Conservation (phyloP, 92 coral and sea anemone species). For the Siderastrea radians region DNA sequence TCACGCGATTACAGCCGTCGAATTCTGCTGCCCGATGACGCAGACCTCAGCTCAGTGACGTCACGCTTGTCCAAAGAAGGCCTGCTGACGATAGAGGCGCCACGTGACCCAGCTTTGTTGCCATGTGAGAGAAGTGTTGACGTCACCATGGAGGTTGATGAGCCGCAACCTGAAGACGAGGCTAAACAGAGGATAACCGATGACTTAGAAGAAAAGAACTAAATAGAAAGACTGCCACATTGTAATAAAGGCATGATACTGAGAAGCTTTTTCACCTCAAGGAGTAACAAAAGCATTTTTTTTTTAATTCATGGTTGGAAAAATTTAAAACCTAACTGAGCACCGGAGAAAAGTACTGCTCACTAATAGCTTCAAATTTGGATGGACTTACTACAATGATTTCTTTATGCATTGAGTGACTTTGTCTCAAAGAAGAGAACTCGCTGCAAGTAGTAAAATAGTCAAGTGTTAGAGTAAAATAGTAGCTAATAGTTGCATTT, state of each 20-base stretch:
- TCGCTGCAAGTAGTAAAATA: too few species aligned
- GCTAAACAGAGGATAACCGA: neutral
- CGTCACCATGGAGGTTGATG: conserved; percentile 13
- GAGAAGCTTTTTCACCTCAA: neutral
- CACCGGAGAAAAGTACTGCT: too few species aligned
- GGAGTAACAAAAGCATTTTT: too few species aligned
- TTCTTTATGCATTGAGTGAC: too few species aligned
- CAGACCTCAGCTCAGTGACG: conserved; percentile 51
- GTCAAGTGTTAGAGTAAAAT: too few species aligned
- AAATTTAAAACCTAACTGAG: too few species aligned
- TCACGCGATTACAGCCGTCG: conserved; percentile 60
- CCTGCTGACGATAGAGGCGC: conserved; percentile 55
- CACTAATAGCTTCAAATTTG: too few species aligned
- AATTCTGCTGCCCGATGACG: conserved; percentile 62
- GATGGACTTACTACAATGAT: too few species aligned
- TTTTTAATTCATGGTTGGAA: too few species aligned
- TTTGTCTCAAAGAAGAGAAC: too few species aligned
- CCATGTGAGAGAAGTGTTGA: conserved; percentile 26
- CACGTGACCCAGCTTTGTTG: conserved; percentile 25
- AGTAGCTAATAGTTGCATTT: too few species aligned
- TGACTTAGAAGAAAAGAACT: neutral
- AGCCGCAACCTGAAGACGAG: conserved; percentile 1
- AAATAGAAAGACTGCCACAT: neutral
- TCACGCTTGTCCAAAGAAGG: conserved; percentile 62
- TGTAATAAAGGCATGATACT: neutral